Conservation (phyloP, 2,797 vertebrate genomes). For the Amblyraja radiata region DNA sequence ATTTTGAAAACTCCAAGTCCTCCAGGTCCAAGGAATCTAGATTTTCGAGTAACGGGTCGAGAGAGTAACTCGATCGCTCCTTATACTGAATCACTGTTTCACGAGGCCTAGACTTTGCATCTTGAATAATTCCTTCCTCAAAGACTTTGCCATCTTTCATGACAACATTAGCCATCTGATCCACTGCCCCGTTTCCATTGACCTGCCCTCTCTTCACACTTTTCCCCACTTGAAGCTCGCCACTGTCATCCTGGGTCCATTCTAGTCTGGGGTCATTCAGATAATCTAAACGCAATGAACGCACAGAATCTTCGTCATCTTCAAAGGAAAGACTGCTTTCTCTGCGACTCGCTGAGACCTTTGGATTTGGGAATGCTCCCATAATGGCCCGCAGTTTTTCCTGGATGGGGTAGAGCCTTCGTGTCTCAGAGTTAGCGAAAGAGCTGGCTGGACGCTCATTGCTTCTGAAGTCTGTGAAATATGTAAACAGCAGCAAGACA, state of each 20-base stretch:
- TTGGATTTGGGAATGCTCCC: slow-evolving; percentile 61
- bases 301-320: slow-evolving; percentile 46
- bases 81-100: background rate
- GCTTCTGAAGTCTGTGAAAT: slow-evolving; percentile 81
- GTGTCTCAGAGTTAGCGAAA: slow-evolving; percentile 75
- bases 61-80: background rate
- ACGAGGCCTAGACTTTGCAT: background rate
- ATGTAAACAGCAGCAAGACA: slow-evolving; percentile 83
- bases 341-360: slow-evolving; percentile 50
- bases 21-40: slow-evolving; percentile 54
- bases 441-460: slow-evolving; percentile 67
- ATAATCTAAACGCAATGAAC: slow-evolving; percentile 47
- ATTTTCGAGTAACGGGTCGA: slow-evolving; percentile 24
- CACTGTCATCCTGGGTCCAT: slow-evolving; percentile 52
- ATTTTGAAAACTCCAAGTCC: slow-evolving; percentile 72
- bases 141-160: background rate
- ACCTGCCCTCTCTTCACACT: background rate
- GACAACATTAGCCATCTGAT: slow-evolving; percentile 19
- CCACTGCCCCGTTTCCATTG: background rate
- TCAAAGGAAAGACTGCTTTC: slow-evolving; percentile 45
- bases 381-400: slow-evolving; percentile 68
- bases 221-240: slow-evolving; percentile 49
- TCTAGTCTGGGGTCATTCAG: slow-evolving; percentile 49
- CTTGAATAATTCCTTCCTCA: slow-evolving; percentile 14
- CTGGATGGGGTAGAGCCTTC: slow-evolving; percentile 74